Base-by-base conservation (phyloP, 2,888 invertebrate species). In the Syrphus vitripennis region DNA sequence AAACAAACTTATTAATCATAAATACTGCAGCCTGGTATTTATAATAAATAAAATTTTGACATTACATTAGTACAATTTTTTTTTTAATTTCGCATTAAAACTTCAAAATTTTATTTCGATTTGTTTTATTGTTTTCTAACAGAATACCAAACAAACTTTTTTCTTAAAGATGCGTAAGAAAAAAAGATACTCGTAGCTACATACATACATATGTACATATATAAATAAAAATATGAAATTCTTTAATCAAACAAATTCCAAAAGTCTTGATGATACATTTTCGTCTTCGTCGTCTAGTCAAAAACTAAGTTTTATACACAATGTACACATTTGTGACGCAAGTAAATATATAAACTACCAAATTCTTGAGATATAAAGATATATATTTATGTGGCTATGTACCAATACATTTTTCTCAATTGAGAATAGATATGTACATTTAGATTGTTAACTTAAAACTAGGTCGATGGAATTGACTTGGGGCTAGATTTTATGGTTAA, bases 391-490 rank as follows among this genome's bases (percentile, higher is more conserved):
- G n/a, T n/a, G n/a, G n/a, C n/a, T n/a, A n/a, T n/a, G n/a, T n/a
- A n/a, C n/a, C n/a, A n/a, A n/a, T 21, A 29, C 10, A 16, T 12
- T 9, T 7, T 53, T 29, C 55, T 29, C 16, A 55, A 16, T 55
- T 29, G 16, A 50, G 50, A 50, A 55, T 55, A 55, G 7, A 34
- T 7, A 34, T 7, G 12, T 10, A 34, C 9, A 10, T 10, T 10
- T 9, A 34, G 40, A 29, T 29, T 55, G 55, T 16, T 9, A 55
- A 29, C n/a, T 29, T 55, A 16, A 29, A 55, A 55, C 29, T 55
- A 55, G 55, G 55, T 55, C 55, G 55, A 55, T 55, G 29, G 16
- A 55, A 55, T 55, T 55, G 55, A 55, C 55, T 29, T 55, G 55
- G 16, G 55, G 55, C 10, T 29, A 16, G 9, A n/a, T 29, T 29